Base-by-base conservation (phyloP, 2,888 invertebrate species). In the Cephonodes hylas region DNA sequence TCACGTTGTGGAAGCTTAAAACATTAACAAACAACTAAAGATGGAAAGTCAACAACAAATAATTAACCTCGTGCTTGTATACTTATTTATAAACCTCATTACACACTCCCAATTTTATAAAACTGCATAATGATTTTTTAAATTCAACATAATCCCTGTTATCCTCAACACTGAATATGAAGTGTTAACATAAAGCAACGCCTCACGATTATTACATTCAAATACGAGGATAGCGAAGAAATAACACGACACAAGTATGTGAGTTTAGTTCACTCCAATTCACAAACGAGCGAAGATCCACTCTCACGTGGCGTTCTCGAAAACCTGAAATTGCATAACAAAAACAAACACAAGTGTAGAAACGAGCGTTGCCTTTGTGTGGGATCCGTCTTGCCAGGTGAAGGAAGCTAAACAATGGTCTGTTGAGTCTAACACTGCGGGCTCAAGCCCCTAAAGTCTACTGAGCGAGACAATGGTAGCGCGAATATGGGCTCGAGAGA, bases 281-380 rank as follows among this genome's bases (percentile, higher is more conserved):
- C 81, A 82, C 87, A 88, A 88, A 88, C 86, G 85, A 88, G 86
- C 80, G 77, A 73, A 78, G 80, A 83, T 81, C 74, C 77, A 74
- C 78, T 74, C 83, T 81, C 80, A 74, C 80, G 76, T 76, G 82
- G 80, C 79, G 74, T 77, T 81, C 88, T 90, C 82, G 70, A 82
- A 89, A 89, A 86, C 86, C 85, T 81, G 84, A 86, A 91, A 90
- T 90, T 90, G 89, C 88, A 89, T 88, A 87, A 89, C 86, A 89
- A 90, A 88, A 90, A 89, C 87, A 90, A 89, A 88, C 84, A 86
- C 83, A 79, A 86, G 84, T 86, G 87, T 76, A 76, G 85, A 85
- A 86, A 88, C 89, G 84, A 86, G 85, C 84, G 78, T 77, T 73
- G 83, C 84, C 86, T 91, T 91, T 90, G 90, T 91, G 82, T 80